Conservation (phyloP, 1,140 invertebrate species). For the Lepidurus arcticus region DNA sequence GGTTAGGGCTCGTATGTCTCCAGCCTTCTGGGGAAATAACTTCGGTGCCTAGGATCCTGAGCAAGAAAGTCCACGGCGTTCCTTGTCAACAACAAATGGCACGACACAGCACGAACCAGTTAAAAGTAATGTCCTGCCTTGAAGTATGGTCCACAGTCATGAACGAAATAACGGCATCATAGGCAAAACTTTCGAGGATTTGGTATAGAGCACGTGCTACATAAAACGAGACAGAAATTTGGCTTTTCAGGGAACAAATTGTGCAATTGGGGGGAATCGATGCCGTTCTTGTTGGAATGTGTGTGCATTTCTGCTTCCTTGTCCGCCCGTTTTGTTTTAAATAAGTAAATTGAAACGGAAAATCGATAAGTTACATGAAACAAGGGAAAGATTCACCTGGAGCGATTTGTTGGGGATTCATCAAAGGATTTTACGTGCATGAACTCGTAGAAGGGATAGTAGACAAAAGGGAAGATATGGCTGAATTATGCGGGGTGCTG, state of each 20-base stretch:
- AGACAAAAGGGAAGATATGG: too few relatives aligned
- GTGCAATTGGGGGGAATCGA: too few relatives aligned
- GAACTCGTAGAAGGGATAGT: too few relatives aligned
- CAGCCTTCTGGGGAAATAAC: background rate
- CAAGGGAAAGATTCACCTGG: too few relatives aligned
- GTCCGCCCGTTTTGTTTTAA: too few relatives aligned
- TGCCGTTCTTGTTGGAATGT: too few relatives aligned
- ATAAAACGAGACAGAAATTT: background rate
- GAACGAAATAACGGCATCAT: background rate
- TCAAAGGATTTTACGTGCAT: too few relatives aligned
- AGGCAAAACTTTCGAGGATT: background rate
- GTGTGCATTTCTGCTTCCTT: too few relatives aligned
- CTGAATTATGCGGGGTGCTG: too few relatives aligned
- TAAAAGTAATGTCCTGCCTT: background rate
- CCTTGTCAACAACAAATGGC: background rate
- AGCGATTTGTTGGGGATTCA: too few relatives aligned
- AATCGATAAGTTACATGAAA: too few relatives aligned
- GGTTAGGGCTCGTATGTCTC: background rate
- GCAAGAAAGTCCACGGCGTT: background rate
- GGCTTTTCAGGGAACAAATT: background rate
- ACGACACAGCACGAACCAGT: background rate
- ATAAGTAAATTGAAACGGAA: too few relatives aligned
- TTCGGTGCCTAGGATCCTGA: background rate
- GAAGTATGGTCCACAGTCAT: background rate
- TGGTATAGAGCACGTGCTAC: background rate